Base-by-base conservation (phyloP, 2,888 invertebrate genomes). In the Agriotes lineatus region DNA sequence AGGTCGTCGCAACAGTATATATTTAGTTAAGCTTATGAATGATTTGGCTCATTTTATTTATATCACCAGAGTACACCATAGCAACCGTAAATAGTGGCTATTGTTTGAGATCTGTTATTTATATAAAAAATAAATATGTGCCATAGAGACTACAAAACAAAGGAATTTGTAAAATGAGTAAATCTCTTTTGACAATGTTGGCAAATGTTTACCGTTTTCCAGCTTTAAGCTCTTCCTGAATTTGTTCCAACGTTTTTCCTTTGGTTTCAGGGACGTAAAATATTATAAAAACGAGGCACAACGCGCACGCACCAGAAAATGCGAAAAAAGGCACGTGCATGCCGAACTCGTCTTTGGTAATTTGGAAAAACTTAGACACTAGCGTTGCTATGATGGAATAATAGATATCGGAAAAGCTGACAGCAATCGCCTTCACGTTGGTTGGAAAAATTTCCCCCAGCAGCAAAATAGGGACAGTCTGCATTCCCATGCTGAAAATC, bases 251-350 rank as follows among this genome's bases (percentile, higher is more conserved):
- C 1, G 90, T 90, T 77, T 90, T 91, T 63, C 91, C 90, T 80
- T 90, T 91, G 1, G 91, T 91, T 83, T 92, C 92, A 0, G 91
- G 91, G 14, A 92, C 86, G 72, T 87, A 82, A 18, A 87, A 81
- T 57, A 87, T 74, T 77, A 91, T 89, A 81, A 89, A 90, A 71
- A 88, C 81, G 56, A 91, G 83, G 0, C 90, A 90, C 61, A 89
- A 65, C 19, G 89, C 80, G 10, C 89, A 90, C 78, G 87, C 89
- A 14, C 84, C 78, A 0, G 88, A 85, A 81, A 91, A 92, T 74
- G 88, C 88, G 84, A 88, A 89, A 81, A 91, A 91, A 70, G 90
- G 88, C 77, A 89, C 86, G 80, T 89, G 88, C 75, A 90, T 87
- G 44, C 89, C 90, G 67, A 85, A 88, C 3, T 81, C 80, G 74